phyloP scores from a whole-genome alignment of 2,113 vertebrate genomes.

The Dasypus novemcinctus region DNA sequence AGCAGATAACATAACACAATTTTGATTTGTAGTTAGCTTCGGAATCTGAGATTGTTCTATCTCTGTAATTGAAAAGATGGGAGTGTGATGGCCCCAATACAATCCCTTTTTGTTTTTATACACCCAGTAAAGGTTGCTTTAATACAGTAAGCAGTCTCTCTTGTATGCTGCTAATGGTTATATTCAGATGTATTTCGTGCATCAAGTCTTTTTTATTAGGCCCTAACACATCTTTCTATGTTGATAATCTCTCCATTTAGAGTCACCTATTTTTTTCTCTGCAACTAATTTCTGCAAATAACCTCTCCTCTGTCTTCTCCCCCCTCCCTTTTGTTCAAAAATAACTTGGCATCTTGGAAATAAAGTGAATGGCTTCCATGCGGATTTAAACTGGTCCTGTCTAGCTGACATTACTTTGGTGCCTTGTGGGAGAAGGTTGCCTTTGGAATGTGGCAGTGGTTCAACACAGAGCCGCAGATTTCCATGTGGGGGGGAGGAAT shows the following conservation, averaged over 20 bases:
- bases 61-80: constrained; percentile 89
- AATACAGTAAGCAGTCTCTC: constrained; percentile 83
- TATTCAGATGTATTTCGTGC: constrained; percentile 80
- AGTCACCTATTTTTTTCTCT: constrained; percentile 7
- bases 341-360: constrained; percentile 61
- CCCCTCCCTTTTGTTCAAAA: constrained; percentile 61
- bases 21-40: constrained; percentile 92
- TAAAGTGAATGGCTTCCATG: constrained; percentile 5
- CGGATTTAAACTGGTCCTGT: not conserved
- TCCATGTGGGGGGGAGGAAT: not conserved
- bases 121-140: constrained; percentile 82
- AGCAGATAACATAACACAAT: constrained; percentile 93
- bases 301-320: constrained; percentile 64
- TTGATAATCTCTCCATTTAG: constrained; percentile 83
- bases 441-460: not conserved
- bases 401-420: constrained; percentile 20
- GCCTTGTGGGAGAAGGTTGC: not conserved
- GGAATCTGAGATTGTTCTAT: constrained; percentile 89
- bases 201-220: constrained; percentile 82
- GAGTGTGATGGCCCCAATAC: constrained; percentile 83
- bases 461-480: not conserved
- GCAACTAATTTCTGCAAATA: constrained; percentile 80
- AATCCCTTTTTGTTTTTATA: constrained; percentile 83
- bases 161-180: constrained; percentile 81
- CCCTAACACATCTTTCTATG: constrained; percentile 79